Percentiles rank a stretch among this genome's conserved stretches.
phyloP scores from a whole-genome alignment of 2,113 vertebrate genomes.

The Sapayoa aenigma region DNA sequence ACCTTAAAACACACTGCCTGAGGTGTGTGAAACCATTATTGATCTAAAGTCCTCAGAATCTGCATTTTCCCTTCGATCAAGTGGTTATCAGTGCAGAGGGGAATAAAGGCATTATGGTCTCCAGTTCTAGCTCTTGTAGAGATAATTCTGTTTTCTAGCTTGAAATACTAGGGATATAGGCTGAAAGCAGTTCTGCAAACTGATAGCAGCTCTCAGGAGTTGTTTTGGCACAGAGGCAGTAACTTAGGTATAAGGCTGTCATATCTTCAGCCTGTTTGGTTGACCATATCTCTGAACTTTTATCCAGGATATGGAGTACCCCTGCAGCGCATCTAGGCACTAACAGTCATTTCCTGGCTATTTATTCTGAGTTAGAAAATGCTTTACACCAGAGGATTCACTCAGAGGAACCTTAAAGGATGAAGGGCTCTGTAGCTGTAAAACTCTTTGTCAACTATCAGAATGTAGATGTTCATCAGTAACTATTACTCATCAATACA shows the following conservation, averaged over 20 bases:
- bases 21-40: not conserved
- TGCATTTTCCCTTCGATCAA: not conserved
- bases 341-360: not conserved
- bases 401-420: not conserved
- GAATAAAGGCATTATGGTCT: not conserved
- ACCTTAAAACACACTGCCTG: not conserved
- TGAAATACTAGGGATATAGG: not conserved
- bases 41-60: not conserved
- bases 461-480: not conserved
- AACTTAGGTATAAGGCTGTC: not conserved
- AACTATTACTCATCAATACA: constrained; percentile 44
- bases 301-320: not conserved
- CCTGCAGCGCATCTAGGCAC: not conserved
- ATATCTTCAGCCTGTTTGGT: not conserved
- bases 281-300: not conserved
- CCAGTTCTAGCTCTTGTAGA: not conserved
- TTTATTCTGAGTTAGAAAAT: not conserved
- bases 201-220: not conserved
- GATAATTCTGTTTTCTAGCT: not conserved
- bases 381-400: not conserved
- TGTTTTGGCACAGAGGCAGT: not conserved
- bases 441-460: not conserved
- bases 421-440: not conserved
- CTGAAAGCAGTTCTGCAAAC: not conserved
- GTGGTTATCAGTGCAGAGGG: not conserved